These are phyloP conservation scores for Atopsyche davidsoni DNA, from an alignment of 1,140 invertebrate species.

Conservation along the genomic window DNA sequence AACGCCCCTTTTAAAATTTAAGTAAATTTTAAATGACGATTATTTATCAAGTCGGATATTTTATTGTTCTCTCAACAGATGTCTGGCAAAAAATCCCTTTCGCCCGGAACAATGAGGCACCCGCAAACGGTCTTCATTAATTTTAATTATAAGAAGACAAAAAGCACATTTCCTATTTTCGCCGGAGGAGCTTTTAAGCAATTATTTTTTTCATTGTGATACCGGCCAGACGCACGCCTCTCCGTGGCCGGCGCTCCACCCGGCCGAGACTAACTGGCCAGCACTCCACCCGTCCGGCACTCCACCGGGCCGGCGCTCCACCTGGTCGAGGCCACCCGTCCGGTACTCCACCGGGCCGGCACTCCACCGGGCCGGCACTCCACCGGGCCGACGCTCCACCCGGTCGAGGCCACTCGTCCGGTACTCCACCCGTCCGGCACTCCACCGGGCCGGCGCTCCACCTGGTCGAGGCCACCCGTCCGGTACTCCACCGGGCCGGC, in stretches of 20 bases:
- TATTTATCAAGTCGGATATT: constrained; percentile 10
- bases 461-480: too few relatives aligned
- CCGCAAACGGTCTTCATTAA: constrained; percentile 20
- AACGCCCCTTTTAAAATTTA: too few relatives aligned
- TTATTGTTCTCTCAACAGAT: constrained; percentile 9
- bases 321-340: too few relatives aligned
- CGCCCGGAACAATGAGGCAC: constrained; percentile 6
- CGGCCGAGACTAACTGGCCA: background rate
- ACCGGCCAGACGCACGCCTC: constrained; percentile 9
- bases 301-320: too few relatives aligned
- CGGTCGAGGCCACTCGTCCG: too few relatives aligned
- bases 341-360: too few relatives aligned
- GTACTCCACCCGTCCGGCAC: too few relatives aligned
- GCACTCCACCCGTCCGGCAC: constrained; percentile 11
- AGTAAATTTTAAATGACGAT: constrained; percentile 12
- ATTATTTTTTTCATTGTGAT: constrained; percentile 24
- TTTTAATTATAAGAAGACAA: constrained; percentile 28
- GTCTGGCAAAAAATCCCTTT: constrained; percentile 5
- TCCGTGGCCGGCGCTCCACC: background rate
- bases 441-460: too few relatives aligned
- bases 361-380: too few relatives aligned
- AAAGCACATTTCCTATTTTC: constrained; percentile 26
- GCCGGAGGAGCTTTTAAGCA: constrained; percentile 19
- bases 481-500: too few relatives aligned
- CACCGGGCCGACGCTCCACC: too few relatives aligned